Conservation (phyloP, 2,797 vertebrate genomes). For the Galaxias olidus region DNA sequence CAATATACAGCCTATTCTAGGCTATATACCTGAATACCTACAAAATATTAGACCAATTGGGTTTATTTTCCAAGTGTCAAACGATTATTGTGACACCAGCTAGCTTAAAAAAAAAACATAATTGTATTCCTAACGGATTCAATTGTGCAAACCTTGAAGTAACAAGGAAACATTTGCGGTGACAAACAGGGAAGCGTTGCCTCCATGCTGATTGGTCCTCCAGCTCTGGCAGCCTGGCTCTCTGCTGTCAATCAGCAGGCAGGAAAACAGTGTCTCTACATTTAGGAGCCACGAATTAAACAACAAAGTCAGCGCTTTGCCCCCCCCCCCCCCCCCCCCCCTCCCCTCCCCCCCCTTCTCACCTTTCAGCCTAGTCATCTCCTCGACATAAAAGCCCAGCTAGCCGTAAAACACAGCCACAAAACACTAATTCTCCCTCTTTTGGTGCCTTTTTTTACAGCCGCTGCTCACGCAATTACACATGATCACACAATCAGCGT, state of each 20-base stretch:
- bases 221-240: slow-evolving; percentile 60
- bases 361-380: slow-evolving; percentile 64
- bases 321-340: slow-evolving; percentile 65
- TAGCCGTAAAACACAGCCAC: slow-evolving; percentile 70
- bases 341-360: slow-evolving; percentile 64
- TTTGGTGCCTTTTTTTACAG: slow-evolving; percentile 62
- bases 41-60: no score
- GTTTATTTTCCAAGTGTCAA: no score
- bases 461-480: slow-evolving; percentile 70
- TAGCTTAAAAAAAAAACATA: no score
- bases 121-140: no score
- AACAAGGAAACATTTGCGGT: no score
- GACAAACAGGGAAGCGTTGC: no score
- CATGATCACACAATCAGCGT: slow-evolving; percentile 74
- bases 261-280: slow-evolving; percentile 55
- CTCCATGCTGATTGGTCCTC: slow-evolving; percentile 61
- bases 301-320: slow-evolving; percentile 74
- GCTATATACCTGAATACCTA: no score
- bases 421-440: slow-evolving; percentile 70
- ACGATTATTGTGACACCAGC: no score
- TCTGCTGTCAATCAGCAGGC: slow-evolving; percentile 68
- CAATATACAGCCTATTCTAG: no score
- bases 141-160: no score
- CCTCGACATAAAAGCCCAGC: slow-evolving; percentile 60
- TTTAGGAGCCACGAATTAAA: slow-evolving; percentile 62